These are phyloP conservation scores for Belgica antarctica DNA, from an alignment of 2,888 invertebrate species.

Conservation along the genomic window DNA sequence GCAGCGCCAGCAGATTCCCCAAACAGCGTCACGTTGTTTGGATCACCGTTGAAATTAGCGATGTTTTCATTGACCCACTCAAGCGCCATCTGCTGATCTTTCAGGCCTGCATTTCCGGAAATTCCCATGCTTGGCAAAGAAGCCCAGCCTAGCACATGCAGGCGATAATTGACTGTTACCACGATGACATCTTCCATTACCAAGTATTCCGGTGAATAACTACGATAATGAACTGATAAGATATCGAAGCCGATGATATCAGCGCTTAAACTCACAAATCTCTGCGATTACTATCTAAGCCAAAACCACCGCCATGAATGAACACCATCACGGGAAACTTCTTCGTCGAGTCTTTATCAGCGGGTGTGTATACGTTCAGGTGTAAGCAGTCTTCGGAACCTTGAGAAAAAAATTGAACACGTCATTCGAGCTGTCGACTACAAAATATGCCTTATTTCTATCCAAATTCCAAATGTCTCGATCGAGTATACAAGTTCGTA, in stretches of 20 bases:
- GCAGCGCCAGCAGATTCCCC: conserved; percentile 53
- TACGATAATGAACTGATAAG: too few relatives aligned
- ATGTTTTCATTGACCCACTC: conserved; percentile 56
- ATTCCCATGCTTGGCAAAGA: conserved; percentile 51
- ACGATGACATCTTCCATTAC: conserved; percentile 52
- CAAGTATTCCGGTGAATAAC: conserved; percentile 51
- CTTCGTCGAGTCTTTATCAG: not conserved
- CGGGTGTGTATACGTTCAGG: conserved; percentile 51
- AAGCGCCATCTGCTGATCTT: conserved; percentile 56
- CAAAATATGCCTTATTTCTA: too few relatives aligned
- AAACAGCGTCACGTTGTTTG: conserved; percentile 51
- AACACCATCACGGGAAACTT: conserved; percentile 30
- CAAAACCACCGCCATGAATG: conserved; percentile 30
- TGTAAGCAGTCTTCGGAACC: conserved; percentile 53
- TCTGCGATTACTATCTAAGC: not conserved
- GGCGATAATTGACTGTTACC: conserved; percentile 52
- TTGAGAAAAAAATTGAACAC: conserved; percentile 45
- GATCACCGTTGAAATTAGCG: conserved; percentile 56
- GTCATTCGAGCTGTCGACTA: too few relatives aligned
- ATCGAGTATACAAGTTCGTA: too few relatives aligned
- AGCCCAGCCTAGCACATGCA: conserved; percentile 53
- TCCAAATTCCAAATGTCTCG: too few relatives aligned
- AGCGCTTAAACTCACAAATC: conserved; percentile 12
- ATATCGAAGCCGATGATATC: not conserved
- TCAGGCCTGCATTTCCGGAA: conserved; percentile 52